Conservation (phyloP, 2,113 vertebrate species). For the Trematomus loennbergii region DNA sequence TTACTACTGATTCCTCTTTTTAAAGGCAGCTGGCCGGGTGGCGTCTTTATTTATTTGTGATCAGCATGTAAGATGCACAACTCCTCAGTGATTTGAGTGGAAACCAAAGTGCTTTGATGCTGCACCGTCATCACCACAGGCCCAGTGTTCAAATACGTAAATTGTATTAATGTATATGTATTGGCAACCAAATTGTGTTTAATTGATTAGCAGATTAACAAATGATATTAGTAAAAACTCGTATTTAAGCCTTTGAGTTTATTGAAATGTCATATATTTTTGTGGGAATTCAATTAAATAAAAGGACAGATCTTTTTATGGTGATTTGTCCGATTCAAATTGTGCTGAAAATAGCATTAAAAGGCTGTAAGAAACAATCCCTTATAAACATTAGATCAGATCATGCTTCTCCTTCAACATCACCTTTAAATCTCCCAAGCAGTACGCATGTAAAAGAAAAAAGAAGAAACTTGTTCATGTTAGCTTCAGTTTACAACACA, state of each 20-base stretch:
- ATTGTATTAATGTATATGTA: not conserved
- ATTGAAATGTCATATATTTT: not conserved
- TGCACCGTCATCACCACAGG: conserved; percentile 14
- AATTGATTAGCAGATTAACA: not conserved
- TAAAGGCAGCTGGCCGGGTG: conserved; percentile 63
- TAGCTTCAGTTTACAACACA: conserved; percentile 5
- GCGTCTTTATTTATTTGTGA: conserved; percentile 26
- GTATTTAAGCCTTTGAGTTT: not conserved
- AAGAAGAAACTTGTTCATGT: not conserved
- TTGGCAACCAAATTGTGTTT: not conserved
- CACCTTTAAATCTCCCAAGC: conserved; percentile 38
- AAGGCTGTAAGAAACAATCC: conserved; percentile 11
- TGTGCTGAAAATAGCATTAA: not conserved
- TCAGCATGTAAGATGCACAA: conserved; percentile 51
- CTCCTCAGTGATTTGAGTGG: conserved; percentile 50
- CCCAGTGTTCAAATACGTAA: not conserved
- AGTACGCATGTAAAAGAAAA: conserved; percentile 57
- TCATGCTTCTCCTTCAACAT: not conserved
- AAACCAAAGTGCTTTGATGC: conserved; percentile 70
- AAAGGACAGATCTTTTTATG: not conserved
- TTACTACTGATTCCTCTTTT: conserved; percentile 20
- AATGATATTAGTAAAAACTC: not conserved
- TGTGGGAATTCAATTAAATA: not conserved
- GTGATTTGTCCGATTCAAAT: not conserved
- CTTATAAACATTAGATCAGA: not conserved